Conservation (phyloP, 1,140 invertebrate species). For the Euwallacea similis region DNA sequence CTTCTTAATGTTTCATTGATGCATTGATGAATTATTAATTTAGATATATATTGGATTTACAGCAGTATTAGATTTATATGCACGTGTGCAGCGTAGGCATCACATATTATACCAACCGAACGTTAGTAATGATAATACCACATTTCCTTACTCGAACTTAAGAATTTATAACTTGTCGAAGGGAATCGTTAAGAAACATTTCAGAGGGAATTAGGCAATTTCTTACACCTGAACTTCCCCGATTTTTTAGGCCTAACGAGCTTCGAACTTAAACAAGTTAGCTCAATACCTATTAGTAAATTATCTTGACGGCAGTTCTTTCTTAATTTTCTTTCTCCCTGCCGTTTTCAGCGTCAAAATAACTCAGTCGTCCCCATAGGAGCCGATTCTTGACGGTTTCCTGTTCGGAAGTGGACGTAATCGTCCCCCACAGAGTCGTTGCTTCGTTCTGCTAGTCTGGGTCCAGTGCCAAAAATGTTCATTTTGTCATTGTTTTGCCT, state of each 20-base stretch:
- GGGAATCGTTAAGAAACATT: slow-evolving; percentile 15
- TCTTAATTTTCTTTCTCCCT: slow-evolving; percentile 32
- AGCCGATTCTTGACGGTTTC: slow-evolving; percentile 30
- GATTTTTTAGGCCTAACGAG: slow-evolving; percentile 26
- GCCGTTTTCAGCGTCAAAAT: slow-evolving; percentile 31
- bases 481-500: slow-evolving; percentile 27
- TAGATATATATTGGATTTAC: too few relatives aligned
- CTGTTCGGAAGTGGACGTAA: slow-evolving; percentile 33
- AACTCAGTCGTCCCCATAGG: slow-evolving; percentile 30
- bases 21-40: too few relatives aligned
- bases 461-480: slow-evolving; percentile 32
- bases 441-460: slow-evolving; percentile 28
- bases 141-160: not conserved
- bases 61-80: too few relatives aligned
- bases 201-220: slow-evolving; percentile 13
- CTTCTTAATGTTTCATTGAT: too few relatives aligned
- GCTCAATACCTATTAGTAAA: slow-evolving; percentile 34
- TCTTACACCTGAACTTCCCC: slow-evolving; percentile 26
- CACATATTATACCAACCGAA: too few relatives aligned
- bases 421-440: slow-evolving; percentile 32
- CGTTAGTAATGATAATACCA: not conserved
- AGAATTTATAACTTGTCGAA: too few relatives aligned
- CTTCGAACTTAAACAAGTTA: slow-evolving; percentile 30
- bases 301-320: slow-evolving; percentile 34
- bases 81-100: too few relatives aligned